A percentile compares a stretch with the other conserved stretches of the same genome.
phyloP scores from a whole-genome alignment of 2,888 invertebrate species.

The Aricia artaxerxes region DNA sequence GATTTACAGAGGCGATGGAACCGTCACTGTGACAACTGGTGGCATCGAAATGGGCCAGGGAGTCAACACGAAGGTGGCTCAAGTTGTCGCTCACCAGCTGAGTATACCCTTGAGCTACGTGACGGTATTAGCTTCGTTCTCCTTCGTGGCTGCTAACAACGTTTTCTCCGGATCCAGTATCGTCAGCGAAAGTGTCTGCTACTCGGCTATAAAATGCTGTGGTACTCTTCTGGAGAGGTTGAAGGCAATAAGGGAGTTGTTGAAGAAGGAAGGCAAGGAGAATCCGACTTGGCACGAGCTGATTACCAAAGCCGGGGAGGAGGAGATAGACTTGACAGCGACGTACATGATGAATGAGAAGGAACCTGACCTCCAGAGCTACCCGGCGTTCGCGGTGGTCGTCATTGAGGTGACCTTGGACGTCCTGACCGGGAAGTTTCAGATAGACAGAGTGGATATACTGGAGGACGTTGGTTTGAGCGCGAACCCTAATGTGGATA shows the following conservation, averaged over 20 bases:
- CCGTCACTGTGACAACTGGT: slow-evolving; percentile 85
- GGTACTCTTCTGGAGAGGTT: slow-evolving; percentile 78
- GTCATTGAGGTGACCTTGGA: slow-evolving; percentile 85
- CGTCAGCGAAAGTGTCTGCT: slow-evolving; percentile 82
- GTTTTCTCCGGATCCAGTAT: slow-evolving; percentile 84
- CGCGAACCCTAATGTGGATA: slow-evolving; percentile 83
- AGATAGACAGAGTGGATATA: slow-evolving; percentile 82
- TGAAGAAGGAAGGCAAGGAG: slow-evolving; percentile 46
- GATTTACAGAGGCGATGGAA: slow-evolving; percentile 85
- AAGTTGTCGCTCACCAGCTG: slow-evolving; percentile 87
- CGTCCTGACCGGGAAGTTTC: slow-evolving; percentile 84
- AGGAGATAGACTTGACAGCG: slow-evolving; percentile 81
- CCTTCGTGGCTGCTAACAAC: slow-evolving; percentile 82
- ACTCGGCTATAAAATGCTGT: slow-evolving; percentile 81
- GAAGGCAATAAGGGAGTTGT: slow-evolving; percentile 72
- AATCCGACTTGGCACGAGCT: slow-evolving; percentile 81
- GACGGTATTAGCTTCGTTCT: slow-evolving; percentile 81
- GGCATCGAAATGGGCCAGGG: slow-evolving; percentile 90
- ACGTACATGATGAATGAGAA: slow-evolving; percentile 80
- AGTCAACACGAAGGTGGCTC: slow-evolving; percentile 88
- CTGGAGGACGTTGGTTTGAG: slow-evolving; percentile 85
- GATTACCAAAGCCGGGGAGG: slow-evolving; percentile 73
- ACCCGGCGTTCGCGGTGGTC: slow-evolving; percentile 81
- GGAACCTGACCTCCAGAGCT: slow-evolving; percentile 72
- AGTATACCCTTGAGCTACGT: slow-evolving; percentile 84